Evolutionary conservation across 2,113 vertebrate genomes (phyloP).

Genomic region (Halcyon malimbica): DNA sequence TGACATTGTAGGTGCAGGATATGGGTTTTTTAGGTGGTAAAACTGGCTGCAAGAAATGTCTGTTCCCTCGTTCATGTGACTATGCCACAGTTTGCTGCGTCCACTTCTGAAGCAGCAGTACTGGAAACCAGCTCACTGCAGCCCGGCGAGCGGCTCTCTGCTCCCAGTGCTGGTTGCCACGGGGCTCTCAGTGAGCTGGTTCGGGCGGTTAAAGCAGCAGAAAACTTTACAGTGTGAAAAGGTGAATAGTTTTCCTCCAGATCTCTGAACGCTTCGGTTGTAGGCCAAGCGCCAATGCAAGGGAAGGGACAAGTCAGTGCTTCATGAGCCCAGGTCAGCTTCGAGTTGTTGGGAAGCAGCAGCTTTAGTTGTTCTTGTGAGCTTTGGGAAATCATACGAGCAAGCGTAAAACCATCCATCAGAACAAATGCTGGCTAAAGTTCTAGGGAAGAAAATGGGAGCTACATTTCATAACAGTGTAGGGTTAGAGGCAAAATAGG

Average conservation of each 20-base stretch:
- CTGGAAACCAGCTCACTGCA: background rate
- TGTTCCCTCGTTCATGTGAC: background rate
- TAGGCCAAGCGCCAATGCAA: background rate
- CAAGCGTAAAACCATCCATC: background rate
- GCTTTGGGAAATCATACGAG: background rate
- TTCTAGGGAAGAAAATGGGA: background rate
- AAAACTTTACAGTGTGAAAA: background rate
- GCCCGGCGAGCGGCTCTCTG: background rate
- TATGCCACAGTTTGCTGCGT: background rate
- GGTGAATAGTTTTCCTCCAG: background rate
- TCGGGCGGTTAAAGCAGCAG: background rate
- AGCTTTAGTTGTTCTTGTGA: background rate
- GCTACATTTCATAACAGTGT: background rate
- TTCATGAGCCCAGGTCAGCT: background rate
- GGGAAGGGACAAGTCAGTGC: background rate
- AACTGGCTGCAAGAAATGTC: background rate
- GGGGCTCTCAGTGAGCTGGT: rapidly evolving
- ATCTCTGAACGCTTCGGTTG: rapidly evolving
- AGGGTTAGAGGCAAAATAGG: background rate
- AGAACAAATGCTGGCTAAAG: background rate
- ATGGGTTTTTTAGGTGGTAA: background rate
- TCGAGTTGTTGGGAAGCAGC: background rate
- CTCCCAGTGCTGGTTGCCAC: rapidly evolving
- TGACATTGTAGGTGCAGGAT: background rate
- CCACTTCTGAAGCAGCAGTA: background rate